phyloP scores from a whole-genome alignment of 2,888 invertebrate genomes.

The Rutpela maculata region DNA sequence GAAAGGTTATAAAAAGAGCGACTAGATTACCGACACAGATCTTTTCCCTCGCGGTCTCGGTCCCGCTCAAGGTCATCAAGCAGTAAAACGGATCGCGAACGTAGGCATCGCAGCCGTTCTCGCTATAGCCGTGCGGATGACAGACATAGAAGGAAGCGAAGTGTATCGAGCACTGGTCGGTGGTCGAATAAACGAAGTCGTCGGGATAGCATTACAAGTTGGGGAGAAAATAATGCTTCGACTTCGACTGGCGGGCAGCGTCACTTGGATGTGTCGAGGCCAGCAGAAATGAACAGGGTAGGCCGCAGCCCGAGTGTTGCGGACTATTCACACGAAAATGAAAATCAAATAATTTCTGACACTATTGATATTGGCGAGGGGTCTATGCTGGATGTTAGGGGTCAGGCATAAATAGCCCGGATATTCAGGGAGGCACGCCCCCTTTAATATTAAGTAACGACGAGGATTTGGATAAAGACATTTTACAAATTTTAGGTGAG shows the following conservation, averaged over 20 bases:
- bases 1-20: background rate
- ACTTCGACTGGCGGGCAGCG: background rate
- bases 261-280: background rate
- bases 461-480: slow-evolving; percentile 10
- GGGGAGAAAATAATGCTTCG: background rate
- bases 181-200: background rate
- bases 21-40: background rate
- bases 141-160: background rate
- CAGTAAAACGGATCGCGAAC: background rate
- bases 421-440: background rate
- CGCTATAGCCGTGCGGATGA: background rate
- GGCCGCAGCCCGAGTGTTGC: background rate
- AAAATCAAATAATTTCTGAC: background rate
- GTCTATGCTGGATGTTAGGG: background rate
- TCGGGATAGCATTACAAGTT: background rate
- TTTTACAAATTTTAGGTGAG: slow-evolving; percentile 23
- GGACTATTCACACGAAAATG: background rate
- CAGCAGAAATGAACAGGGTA: background rate
- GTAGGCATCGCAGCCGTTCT: too few relatives aligned
- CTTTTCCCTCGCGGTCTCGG: background rate
- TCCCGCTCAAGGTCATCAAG: background rate
- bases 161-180: background rate
- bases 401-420: background rate
- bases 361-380: background rate
- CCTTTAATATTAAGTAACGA: background rate